These are phyloP conservation scores for Dione juno DNA, from an alignment of 2,888 invertebrate genomes.

Conservation along the genomic window DNA sequence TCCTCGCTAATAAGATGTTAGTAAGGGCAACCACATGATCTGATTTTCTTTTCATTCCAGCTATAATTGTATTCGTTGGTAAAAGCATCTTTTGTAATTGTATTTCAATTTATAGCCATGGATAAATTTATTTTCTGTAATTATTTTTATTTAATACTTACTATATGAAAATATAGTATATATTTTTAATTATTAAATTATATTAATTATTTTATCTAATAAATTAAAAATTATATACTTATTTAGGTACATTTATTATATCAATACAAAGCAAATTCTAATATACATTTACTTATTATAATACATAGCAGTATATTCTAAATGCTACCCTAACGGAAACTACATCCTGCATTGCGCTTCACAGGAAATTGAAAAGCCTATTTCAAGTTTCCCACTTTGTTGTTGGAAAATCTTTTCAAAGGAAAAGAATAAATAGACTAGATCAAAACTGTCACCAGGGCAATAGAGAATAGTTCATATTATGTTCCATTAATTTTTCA, in stretches of 20 bases:
- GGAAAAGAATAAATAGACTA: conserved; percentile 1
- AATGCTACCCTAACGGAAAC: conserved; percentile 47
- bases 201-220: no score
- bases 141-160: no score
- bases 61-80: neutral
- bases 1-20: conserved; percentile 37
- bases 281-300: neutral
- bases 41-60: conserved; percentile 18
- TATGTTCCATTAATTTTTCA: no score
- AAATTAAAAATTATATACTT: no score
- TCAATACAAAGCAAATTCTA: neutral
- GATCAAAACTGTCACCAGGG: neutral
- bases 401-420: neutral
- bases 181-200: no score
- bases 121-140: neutral
- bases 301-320: neutral
- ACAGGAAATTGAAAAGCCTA: conserved; percentile 68
- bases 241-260: no score
- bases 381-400: conserved; percentile 42
- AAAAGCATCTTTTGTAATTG: neutral
- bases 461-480: neutral
- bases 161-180: no score
- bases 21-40: conserved; percentile 14
- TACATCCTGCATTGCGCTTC: conserved; percentile 56
- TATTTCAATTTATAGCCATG: neutral